Conservation (phyloP, 2,113 vertebrate genomes). For the Potamarius usumacintae region DNA sequence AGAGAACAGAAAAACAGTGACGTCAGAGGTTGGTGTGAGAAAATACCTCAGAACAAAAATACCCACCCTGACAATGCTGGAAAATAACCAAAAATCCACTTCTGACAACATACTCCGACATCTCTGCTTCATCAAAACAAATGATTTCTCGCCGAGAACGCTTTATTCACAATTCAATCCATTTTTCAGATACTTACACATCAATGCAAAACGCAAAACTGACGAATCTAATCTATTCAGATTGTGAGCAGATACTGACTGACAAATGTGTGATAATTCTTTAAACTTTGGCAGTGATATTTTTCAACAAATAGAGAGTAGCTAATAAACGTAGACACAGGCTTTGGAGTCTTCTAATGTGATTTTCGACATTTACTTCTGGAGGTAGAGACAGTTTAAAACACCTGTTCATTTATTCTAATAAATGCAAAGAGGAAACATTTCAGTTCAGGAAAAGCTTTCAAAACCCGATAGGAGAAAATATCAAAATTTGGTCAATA, state of each 20-base stretch:
- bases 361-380: not conserved
- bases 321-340: not conserved
- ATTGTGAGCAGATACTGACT: not conserved
- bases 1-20: constrained; percentile 34
- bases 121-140: no score
- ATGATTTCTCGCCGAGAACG: not conserved
- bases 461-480: not conserved
- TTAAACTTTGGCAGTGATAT: not conserved
- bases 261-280: not conserved
- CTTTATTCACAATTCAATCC: not conserved
- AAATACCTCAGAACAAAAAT: not conserved
- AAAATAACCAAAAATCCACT: no score
- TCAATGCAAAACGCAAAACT: not conserved
- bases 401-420: not conserved
- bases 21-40: not conserved
- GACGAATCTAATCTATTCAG: not conserved
- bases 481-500: not conserved
- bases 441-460: not conserved
- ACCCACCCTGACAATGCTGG: no score
- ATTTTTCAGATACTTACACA: not conserved
- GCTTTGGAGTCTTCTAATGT: not conserved
- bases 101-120: no score
- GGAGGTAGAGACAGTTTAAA: no score
- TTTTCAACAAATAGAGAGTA: not conserved
- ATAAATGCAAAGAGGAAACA: not conserved